phyloP scores from a whole-genome alignment of 2,888 invertebrate species.

The Chymomyza procnemis region DNA sequence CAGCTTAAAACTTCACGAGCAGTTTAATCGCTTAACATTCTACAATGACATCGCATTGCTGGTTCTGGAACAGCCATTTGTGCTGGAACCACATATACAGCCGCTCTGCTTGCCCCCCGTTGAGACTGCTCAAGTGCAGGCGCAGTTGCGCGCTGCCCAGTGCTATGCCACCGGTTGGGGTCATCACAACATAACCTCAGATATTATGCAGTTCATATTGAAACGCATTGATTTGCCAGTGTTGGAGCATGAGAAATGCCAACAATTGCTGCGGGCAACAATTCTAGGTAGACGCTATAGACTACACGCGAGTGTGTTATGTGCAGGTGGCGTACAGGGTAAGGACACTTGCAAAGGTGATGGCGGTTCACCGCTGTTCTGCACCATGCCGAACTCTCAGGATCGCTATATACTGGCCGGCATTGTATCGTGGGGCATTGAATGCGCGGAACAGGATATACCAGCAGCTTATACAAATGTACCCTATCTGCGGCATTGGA shows the following conservation, averaged over 20 bases:
- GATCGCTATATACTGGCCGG: slow-evolving; percentile 62
- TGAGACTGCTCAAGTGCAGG: slow-evolving; percentile 44
- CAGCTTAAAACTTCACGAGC: slow-evolving; percentile 67
- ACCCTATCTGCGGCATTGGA: slow-evolving; percentile 83
- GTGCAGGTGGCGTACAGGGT: slow-evolving; percentile 86
- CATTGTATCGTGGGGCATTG: slow-evolving; percentile 85
- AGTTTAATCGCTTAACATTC: slow-evolving; percentile 82
- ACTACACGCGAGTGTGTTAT: slow-evolving; percentile 85
- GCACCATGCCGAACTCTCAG: slow-evolving; percentile 77
- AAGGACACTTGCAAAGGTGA: slow-evolving; percentile 80
- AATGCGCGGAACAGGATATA: slow-evolving; percentile 82
- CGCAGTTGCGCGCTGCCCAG: slow-evolving; percentile 72
- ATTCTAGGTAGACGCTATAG: slow-evolving; percentile 83
- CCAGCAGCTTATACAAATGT: slow-evolving; percentile 88
- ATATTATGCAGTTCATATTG: slow-evolving; percentile 80
- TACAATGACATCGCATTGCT: slow-evolving; percentile 87
- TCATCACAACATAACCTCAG: slow-evolving; percentile 65
- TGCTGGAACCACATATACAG: slow-evolving; percentile 84
- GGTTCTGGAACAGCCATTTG: slow-evolving; percentile 82
- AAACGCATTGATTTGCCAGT: slow-evolving; percentile 86
- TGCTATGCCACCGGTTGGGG: slow-evolving; percentile 73
- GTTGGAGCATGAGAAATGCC: slow-evolving; percentile 80
- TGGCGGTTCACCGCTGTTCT: slow-evolving; percentile 89
- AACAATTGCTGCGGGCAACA: slow-evolving; percentile 80
- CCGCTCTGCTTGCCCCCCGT: slow-evolving; percentile 83